Percentiles rank a stretch among this genome's conserved stretches.
Evolutionary conservation across 2,113 vertebrate genomes (phyloP).

Genomic region (Platichthys flesus): DNA sequence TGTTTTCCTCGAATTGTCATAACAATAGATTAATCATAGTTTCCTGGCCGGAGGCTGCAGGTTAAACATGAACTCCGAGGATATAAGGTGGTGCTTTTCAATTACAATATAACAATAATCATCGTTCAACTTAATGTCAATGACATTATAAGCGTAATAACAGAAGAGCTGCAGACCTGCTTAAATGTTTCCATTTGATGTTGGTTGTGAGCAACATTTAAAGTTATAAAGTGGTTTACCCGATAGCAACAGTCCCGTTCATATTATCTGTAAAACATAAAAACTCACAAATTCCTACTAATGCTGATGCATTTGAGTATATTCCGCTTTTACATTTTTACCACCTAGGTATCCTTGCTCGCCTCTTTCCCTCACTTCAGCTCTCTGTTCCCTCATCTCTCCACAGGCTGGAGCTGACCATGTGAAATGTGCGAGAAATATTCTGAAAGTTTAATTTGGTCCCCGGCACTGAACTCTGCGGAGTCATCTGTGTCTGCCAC

Average conservation of each 20-base stretch:
- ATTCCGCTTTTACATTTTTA: background rate
- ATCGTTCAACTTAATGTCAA: too few species aligned
- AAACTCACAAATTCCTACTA: background rate
- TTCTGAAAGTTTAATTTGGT: background rate
- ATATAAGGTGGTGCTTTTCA: background rate
- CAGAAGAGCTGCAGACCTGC: too few species aligned
- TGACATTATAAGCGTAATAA: too few species aligned
- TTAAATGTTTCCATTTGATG: too few species aligned
- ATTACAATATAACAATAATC: too few species aligned
- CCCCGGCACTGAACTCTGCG: background rate
- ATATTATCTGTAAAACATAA: too few species aligned
- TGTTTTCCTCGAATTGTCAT: background rate
- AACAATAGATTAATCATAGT: background rate
- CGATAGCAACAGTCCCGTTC: too few species aligned
- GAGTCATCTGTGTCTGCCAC: slow-evolving; percentile 5
- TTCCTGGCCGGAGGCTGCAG: background rate
- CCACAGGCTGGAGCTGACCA: background rate
- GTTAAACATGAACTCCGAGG: background rate
- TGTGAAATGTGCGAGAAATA: background rate
- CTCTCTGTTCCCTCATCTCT: background rate
- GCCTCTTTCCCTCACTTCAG: too few species aligned
- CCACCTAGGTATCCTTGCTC: background rate
- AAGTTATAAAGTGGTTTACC: too few species aligned
- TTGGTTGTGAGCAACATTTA: too few species aligned
- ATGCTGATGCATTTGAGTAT: background rate